Base-by-base conservation (phyloP, 1,140 invertebrate species). In the Drosophila equinoxialis region DNA sequence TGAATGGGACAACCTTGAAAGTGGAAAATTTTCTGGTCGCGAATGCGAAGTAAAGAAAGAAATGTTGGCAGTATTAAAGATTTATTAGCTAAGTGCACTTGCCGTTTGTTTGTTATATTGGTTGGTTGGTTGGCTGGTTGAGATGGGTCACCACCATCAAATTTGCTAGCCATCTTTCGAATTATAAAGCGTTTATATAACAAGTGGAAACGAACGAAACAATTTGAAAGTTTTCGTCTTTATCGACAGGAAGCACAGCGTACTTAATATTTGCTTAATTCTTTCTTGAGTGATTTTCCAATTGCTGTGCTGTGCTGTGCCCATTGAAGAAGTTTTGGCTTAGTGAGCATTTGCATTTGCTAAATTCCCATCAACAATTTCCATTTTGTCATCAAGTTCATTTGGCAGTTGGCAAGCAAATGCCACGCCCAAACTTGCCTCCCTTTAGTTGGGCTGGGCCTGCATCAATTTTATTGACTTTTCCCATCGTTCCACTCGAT, bases 391-490 rank as follows among this genome's bases (percentile, higher is more conserved):
- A 59, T 45, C 60, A 62, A 72, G 68, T 78, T 78, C 75, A 78
- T 78, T 78, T 77, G 74, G 55, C 74, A 77, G 75, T 67, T 63
- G 64, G 45, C 17, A 51, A 23, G 45, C 54, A 65, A 79, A 63
- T 65, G 76, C 69, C 75, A 75, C 65, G 66, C 54, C 66, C 14
- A 7, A 17, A 17, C 41, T 33, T 33, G 37, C 37, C 37, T 39
- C 37, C 3, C 45, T 30, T 6, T 26, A 45, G 41, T 58, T 74
- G 71, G 90, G 45, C 45, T 51, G 45, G 17, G 45, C 45, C 90
- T 90, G 90, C 90, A 91, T 91, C 90, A 91, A 91, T 91, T 91
- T 91, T 90, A 91, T 91, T 91, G 90, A 91, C 90, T 91, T 91
- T 91, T 90, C 78, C 89, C 90, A 91, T 91, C 90, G 90, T 91